Base-by-base conservation (phyloP, 2,797 vertebrate species). In the Distichodus sexfasciatus region DNA sequence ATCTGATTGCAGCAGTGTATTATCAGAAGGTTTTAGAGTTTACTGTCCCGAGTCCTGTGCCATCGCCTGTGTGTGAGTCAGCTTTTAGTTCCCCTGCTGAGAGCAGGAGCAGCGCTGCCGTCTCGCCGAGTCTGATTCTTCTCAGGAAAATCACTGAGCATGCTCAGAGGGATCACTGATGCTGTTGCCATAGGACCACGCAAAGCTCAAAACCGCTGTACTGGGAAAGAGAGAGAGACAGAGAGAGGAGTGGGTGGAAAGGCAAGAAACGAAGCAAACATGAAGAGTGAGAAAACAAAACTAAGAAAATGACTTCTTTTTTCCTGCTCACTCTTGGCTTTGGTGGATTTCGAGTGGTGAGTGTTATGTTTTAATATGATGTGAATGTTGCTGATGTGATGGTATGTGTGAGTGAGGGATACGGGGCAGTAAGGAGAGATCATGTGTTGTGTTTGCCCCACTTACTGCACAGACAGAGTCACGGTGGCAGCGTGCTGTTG, bases 391-490 rank as follows among this genome's bases (percentile, higher is more conserved):
- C 7, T 40, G 23, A 40, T 62, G 19, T 5, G 6, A 14, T 0
- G 11, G n/a, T 54, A 33, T 3, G 40, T 70, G 23, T 66, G 21
- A 69, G 54, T 81, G 58, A 79, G 71, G 36, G 67, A 65, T 76
- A 66, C 24, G 15, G 76, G 79, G 81, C 72, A 66, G 82, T 51
- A 23, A 53, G 31, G 40, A 44, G 44, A 40, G 28, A 48, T 81
- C 79, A 83, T 87, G 84, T 84, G 84, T 79, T 82, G 80, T 73
- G 74, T 84, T 81, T 87, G 82, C 82, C 85, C 84, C 83, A 87
- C 83, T 86, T 89, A 83, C 83, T 82, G 85, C 81, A 78, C 78
- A 68, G 69, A 70, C 35, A 76, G 79, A 78, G 65, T 65, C 19
- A 77, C 79, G 84, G 72, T 77, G 63, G 21, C 44, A 21, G 23